A percentile compares a stretch with the other conserved stretches of the same genome.
Evolutionary conservation across 2,888 invertebrate genomes (phyloP).

Genomic region (Synanthedon myopaeformis): DNA sequence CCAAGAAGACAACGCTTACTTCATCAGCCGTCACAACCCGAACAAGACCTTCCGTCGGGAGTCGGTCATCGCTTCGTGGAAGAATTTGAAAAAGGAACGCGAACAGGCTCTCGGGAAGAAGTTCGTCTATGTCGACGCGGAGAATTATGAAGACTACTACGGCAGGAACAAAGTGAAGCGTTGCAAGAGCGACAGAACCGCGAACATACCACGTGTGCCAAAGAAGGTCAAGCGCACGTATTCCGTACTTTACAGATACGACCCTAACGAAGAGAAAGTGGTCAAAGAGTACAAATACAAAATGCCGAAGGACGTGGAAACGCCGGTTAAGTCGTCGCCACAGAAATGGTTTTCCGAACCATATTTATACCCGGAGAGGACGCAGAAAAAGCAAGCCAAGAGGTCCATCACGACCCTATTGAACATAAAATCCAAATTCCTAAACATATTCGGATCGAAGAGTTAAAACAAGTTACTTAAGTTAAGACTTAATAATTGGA

Average conservation of each 20-base stretch:
- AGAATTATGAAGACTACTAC: conserved; percentile 54
- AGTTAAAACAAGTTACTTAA: conserved; percentile 29
- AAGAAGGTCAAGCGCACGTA: conserved; percentile 62
- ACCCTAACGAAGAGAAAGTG: conserved; percentile 55
- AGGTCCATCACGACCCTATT: conserved; percentile 57
- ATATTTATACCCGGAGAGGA: conserved; percentile 40
- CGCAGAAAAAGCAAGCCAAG: conserved; percentile 60
- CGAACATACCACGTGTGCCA: conserved; percentile 33
- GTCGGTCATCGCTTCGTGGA: conserved; percentile 66
- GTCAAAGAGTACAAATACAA: conserved; percentile 63
- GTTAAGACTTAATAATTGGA: conserved; percentile 13
- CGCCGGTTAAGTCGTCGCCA: conserved; percentile 20
- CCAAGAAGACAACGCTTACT: conserved; percentile 49
- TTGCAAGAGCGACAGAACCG: conserved; percentile 56
- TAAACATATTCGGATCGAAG: conserved; percentile 57
- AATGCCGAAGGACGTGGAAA: conserved; percentile 28
- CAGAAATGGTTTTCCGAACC: conserved; percentile 56
- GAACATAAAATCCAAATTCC: conserved; percentile 58
- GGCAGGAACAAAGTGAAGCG: conserved; percentile 59
- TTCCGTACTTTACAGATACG: conserved; percentile 59
- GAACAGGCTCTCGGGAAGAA: conserved; percentile 60
- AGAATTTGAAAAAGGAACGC: conserved; percentile 59
- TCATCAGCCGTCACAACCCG: conserved; percentile 63
- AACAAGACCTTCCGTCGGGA: conserved; percentile 63
- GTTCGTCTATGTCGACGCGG: conserved; percentile 53